These are phyloP conservation scores for Zelostemma sp. DNA, from an alignment of 1,140 invertebrate genomes.

Conservation along the genomic window DNA sequence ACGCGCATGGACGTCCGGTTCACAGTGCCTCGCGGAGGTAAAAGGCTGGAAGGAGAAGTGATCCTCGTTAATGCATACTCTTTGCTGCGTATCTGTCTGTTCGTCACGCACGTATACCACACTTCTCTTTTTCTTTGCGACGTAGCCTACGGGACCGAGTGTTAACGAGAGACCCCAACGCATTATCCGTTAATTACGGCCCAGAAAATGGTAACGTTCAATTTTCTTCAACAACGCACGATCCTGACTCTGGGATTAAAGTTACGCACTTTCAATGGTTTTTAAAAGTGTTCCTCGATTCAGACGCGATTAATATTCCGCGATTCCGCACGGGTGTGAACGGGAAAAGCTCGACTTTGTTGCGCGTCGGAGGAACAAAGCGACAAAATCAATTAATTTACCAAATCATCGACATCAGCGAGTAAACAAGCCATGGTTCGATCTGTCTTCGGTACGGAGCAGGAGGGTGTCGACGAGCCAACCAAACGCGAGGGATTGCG, in stretches of 20 bases:
- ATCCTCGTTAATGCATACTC: conserved; percentile 52
- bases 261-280: too few species aligned
- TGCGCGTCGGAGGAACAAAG: not conserved
- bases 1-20: conserved; percentile 51
- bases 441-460: conserved; percentile 22
- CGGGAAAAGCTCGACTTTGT: not conserved
- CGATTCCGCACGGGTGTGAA: not conserved
- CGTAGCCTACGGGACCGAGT: conserved; percentile 46
- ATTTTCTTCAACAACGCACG: conserved; percentile 4
- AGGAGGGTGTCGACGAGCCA: conserved; percentile 27
- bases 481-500: conserved; percentile 30
- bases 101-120: conserved; percentile 36
- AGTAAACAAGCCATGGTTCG: conserved; percentile 29
- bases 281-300: too few species aligned
- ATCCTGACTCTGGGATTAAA: not conserved
- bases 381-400: conserved; percentile 27
- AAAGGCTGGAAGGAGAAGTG: conserved; percentile 39
- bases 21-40: conserved; percentile 46
- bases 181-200: conserved; percentile 50
- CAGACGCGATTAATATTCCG: too few species aligned
- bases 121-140: conserved; percentile 33
- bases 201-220: conserved; percentile 40
- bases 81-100: conserved; percentile 48
- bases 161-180: conserved; percentile 46
- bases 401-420: conserved; percentile 22